phyloP scores from a whole-genome alignment of 1,140 invertebrate species.

The Artemia franciscana region DNA sequence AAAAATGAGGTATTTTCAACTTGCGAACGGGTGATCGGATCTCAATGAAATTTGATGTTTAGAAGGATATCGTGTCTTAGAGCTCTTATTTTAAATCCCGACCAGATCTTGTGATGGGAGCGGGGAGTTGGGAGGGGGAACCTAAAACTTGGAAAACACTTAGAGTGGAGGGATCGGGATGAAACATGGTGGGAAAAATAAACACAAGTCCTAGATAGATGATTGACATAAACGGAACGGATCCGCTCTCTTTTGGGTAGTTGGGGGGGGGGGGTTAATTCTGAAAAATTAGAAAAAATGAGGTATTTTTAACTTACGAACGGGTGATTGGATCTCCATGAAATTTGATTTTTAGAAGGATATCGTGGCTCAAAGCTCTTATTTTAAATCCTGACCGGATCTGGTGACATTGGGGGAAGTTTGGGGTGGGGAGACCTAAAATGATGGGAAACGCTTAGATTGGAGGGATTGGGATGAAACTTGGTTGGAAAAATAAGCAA shows the following conservation, averaged over 20 bases:
- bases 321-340: neutral
- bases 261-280: too few species aligned
- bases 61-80: too few species aligned
- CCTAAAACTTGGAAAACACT: too few species aligned
- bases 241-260: neutral
- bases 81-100: too few species aligned
- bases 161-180: too few species aligned
- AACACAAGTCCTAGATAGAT: neutral
- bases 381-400: neutral
- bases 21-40: too few species aligned
- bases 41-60: too few species aligned
- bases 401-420: neutral
- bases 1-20: too few species aligned
- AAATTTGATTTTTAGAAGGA: neutral
- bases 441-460: neutral
- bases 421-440: neutral
- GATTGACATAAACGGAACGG: neutral
- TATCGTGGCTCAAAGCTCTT: neutral
- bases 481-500: neutral
- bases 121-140: too few species aligned
- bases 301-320: neutral
- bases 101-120: too few species aligned
- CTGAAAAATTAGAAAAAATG: too few species aligned
- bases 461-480: neutral
- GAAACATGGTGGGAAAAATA: neutral